phyloP scores from a whole-genome alignment of 2,797 vertebrate genomes.

The Gymnoscopelus braueri region DNA sequence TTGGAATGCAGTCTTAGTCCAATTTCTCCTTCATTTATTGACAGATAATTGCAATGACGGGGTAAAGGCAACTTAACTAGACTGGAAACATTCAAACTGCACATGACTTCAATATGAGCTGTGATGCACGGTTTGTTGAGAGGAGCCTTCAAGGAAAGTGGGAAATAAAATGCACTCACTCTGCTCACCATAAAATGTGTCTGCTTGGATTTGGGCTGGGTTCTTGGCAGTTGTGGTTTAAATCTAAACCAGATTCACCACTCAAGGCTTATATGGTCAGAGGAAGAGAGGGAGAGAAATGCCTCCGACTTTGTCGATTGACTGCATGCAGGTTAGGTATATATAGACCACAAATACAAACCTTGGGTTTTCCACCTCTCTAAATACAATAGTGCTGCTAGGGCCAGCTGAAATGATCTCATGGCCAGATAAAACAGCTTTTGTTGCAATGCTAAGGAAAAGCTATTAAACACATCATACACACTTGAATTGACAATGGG shows the following conservation, averaged over 20 bases:
- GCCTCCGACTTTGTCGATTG: slow-evolving; percentile 27
- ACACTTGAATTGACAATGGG: slow-evolving; percentile 16
- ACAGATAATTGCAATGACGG: background rate
- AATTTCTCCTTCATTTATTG: background rate
- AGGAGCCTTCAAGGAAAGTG: slow-evolving; percentile 40
- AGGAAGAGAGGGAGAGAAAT: slow-evolving; percentile 9
- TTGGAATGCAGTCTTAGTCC: too few species aligned
- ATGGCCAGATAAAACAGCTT: slow-evolving; percentile 41
- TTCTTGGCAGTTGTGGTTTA: slow-evolving; percentile 49
- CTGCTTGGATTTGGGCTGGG: slow-evolving; percentile 44
- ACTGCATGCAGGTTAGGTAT: slow-evolving; percentile 32
- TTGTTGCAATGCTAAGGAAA: slow-evolving; percentile 48
- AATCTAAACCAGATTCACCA: slow-evolving; percentile 63
- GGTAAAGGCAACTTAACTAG: slow-evolving; percentile 7
- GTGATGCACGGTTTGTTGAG: slow-evolving; percentile 19
- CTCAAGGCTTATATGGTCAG: slow-evolving; percentile 29
- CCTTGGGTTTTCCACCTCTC: slow-evolving; percentile 33
- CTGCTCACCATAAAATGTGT: slow-evolving; percentile 46
- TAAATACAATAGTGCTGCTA: slow-evolving; percentile 26
- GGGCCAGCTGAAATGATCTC: slow-evolving; percentile 49
- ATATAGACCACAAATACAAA: slow-evolving; percentile 25
- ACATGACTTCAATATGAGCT: slow-evolving; percentile 24
- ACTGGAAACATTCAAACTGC: slow-evolving; percentile 32
- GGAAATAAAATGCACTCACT: slow-evolving; percentile 45
- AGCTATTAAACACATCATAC: slow-evolving; percentile 42